These are phyloP conservation scores for Squalus acanthias DNA, from an alignment of 2,797 vertebrate genomes.

Conservation along the genomic window DNA sequence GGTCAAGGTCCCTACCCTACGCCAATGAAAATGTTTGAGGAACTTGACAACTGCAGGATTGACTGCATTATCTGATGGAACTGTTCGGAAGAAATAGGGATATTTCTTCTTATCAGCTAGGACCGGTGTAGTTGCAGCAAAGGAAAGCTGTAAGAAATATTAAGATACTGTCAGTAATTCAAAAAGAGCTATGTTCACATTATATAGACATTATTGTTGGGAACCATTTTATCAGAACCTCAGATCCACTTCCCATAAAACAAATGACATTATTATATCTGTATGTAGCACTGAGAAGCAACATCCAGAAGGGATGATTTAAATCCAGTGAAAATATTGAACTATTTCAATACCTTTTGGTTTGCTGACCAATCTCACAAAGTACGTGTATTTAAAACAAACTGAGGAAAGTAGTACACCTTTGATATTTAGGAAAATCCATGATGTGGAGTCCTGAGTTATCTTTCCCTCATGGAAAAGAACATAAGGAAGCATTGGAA, in stretches of 20 bases:
- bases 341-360: background rate
- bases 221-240: background rate
- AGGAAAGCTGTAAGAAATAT: slow-evolving; percentile 75
- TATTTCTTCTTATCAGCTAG: slow-evolving; percentile 98
- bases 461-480: background rate
- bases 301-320: background rate
- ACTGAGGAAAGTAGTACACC: background rate
- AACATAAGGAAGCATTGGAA: background rate
- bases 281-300: background rate
- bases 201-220: background rate
- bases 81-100: slow-evolving; percentile 97
- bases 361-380: background rate
- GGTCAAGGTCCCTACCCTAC: slow-evolving; percentile 90
- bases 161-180: background rate
- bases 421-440: background rate
- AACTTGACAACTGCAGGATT: slow-evolving; percentile 96
- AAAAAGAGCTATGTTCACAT: background rate
- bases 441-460: background rate
- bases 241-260: background rate
- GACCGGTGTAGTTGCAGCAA: slow-evolving; percentile 94
- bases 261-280: background rate
- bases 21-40: slow-evolving; percentile 88
- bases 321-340: background rate
- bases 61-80: slow-evolving; percentile 96
- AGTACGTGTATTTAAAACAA: background rate